Conservation (phyloP, 1,140 invertebrate species). For the Drosophila dunni region DNA sequence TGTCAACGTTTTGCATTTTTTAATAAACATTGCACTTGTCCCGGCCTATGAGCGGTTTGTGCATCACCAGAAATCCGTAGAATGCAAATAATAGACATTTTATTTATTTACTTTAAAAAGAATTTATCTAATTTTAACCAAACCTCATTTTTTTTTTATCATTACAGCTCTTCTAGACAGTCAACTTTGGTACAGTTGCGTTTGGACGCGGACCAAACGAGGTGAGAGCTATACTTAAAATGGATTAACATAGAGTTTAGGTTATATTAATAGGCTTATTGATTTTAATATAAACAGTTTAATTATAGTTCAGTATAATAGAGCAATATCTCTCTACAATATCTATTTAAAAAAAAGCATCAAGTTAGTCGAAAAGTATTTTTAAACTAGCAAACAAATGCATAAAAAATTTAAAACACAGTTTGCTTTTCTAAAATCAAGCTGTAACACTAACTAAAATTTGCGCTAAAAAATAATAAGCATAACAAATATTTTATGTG, state of each 20-base stretch:
- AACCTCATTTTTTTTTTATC: not conserved
- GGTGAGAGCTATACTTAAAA: constrained; percentile 2
- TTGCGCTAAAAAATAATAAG: not conserved
- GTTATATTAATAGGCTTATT: too few species aligned
- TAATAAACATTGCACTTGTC: constrained; percentile 85
- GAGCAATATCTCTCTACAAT: not conserved
- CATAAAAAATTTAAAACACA: not conserved
- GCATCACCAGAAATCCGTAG: constrained; percentile 10
- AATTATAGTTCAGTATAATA: too few species aligned
- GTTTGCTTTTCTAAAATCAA: constrained; percentile 2
- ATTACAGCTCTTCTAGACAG: constrained; percentile 2
- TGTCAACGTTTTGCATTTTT: constrained; percentile 82
- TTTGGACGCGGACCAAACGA: not conserved
- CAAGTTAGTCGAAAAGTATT: constrained; percentile 1
- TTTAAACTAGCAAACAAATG: not conserved
- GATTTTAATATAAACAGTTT: too few species aligned
- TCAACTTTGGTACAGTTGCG: constrained; percentile 1
- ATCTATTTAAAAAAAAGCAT: not conserved
- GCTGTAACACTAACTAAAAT: not conserved
- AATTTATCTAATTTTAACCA: not conserved
- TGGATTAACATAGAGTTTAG: too few species aligned
- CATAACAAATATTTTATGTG: not conserved
- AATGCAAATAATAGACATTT: too few species aligned
- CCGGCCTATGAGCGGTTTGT: constrained; percentile 84
- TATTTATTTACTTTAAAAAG: too few species aligned